Evolutionary conservation across 2,113 vertebrate genomes (phyloP).

Genomic region (Muscicapa adusta): DNA sequence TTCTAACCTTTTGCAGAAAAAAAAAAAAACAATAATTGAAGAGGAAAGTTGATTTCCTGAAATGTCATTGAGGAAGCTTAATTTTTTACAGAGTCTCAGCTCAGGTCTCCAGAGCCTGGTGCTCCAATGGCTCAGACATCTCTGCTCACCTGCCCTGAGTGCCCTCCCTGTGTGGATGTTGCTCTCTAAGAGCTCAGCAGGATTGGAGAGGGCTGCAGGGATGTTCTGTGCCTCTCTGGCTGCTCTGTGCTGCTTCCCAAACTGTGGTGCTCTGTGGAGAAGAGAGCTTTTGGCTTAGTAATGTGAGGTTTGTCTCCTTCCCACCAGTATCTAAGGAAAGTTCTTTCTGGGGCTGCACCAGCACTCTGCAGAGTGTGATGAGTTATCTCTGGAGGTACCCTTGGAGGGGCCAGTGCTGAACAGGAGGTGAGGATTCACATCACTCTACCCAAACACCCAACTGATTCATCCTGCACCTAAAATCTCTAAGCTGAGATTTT

Average conservation of each 20-base stretch:
- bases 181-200: neutral
- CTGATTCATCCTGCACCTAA: neutral
- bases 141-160: neutral
- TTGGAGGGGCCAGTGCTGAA: neutral
- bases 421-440: neutral
- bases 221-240: rapidly evolving
- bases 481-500: neutral
- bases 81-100: neutral
- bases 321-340: neutral
- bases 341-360: neutral
- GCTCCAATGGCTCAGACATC: neutral
- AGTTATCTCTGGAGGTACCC: too few species aligned
- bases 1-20: neutral
- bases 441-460: neutral
- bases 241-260: rapidly evolving
- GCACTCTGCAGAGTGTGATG: neutral
- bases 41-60: neutral
- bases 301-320: neutral
- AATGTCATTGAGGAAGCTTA: neutral
- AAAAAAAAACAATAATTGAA: neutral
- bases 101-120: neutral
- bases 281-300: neutral
- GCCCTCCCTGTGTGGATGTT: rapidly evolving
- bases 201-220: neutral
- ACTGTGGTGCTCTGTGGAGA: neutral